Evolutionary conservation across 2,113 vertebrate species (phyloP).

Genomic region (Brachypodius melanocephalos): DNA sequence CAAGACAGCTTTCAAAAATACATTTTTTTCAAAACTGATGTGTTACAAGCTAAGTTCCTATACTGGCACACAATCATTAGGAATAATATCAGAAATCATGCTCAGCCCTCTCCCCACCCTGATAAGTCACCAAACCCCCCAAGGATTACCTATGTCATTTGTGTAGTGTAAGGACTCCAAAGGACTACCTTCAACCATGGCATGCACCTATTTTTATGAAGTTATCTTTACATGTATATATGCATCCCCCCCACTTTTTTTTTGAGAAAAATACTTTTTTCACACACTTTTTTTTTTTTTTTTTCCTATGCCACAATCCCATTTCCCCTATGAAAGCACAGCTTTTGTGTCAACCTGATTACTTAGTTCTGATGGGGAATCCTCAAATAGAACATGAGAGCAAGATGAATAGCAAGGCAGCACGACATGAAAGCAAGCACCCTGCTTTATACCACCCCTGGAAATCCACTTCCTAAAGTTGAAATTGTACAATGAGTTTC

Average conservation of each 20-base stretch:
- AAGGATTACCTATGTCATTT: not conserved
- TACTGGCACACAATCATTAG: not conserved
- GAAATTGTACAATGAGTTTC: not conserved
- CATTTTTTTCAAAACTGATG: not conserved
- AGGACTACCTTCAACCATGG: not conserved
- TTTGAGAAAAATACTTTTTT: not conserved
- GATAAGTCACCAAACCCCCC: not conserved
- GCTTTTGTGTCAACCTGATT: not conserved
- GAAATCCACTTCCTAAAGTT: not conserved
- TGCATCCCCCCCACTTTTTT: rapidly evolving
- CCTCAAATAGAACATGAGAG: not conserved
- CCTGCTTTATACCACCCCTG: not conserved
- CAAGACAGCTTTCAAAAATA: not conserved
- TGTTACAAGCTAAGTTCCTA: not conserved
- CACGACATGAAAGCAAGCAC: not conserved
- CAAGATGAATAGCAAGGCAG: not conserved
- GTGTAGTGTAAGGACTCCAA: not conserved
- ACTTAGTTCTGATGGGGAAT: not conserved
- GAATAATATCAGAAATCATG: not conserved
- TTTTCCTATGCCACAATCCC: not conserved
- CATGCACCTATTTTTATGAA: not conserved
- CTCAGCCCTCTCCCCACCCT: rapidly evolving
- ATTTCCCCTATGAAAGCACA: not conserved
- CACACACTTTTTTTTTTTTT: not conserved
- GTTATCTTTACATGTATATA: not conserved